Conservation (phyloP, 2,888 invertebrate genomes). For the Acanthosoma haemorrhoidale region DNA sequence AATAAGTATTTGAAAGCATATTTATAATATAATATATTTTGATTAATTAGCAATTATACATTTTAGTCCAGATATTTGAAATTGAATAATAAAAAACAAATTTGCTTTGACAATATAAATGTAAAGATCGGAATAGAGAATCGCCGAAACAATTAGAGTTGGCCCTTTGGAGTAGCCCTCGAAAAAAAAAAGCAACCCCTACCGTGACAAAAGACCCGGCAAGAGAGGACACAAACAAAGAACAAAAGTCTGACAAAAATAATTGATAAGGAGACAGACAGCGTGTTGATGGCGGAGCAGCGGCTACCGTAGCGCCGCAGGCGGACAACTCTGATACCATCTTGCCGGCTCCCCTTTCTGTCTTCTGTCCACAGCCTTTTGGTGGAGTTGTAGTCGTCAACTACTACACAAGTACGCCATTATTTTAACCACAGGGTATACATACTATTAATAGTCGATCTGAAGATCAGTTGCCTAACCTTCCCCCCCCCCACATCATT, state of each 20-base stretch:
- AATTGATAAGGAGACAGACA: not conserved
- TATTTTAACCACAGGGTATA: too few relatives aligned
- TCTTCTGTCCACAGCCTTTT: too few relatives aligned
- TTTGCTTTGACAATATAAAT: not conserved
- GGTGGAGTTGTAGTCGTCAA: too few relatives aligned
- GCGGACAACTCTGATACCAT: slow-evolving; percentile 1
- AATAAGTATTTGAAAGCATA: too few relatives aligned
- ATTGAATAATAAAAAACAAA: not conserved
- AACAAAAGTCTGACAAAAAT: not conserved
- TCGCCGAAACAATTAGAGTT: not conserved
- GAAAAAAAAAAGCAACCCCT: too few relatives aligned
- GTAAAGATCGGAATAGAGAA: not conserved
- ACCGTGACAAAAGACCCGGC: not conserved
- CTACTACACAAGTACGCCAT: too few relatives aligned
- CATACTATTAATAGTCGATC: too few relatives aligned
- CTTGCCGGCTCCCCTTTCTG: not conserved
- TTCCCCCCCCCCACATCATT: too few relatives aligned
- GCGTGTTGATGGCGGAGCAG: not conserved
- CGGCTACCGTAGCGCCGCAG: slow-evolving; percentile 1
- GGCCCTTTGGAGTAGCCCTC: not conserved
- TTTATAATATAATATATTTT: too few relatives aligned
- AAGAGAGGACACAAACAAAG: not conserved
- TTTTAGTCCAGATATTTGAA: too few relatives aligned
- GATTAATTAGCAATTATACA: too few relatives aligned
- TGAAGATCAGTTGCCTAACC: too few relatives aligned